Conservation (phyloP, 1,140 invertebrate species). For the Coptotermes formosanus region DNA sequence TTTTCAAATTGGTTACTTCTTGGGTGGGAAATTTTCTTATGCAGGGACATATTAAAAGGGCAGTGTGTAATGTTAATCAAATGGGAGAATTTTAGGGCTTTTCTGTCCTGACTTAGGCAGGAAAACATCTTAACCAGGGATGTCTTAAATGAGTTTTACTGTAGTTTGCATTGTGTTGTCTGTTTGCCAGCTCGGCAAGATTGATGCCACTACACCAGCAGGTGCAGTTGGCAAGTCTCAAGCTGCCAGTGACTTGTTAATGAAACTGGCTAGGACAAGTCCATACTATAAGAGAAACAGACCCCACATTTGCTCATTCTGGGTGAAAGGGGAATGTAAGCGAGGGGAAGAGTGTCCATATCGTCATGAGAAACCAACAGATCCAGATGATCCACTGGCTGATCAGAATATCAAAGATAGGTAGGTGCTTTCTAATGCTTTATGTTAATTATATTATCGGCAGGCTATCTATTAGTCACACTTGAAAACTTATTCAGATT, state of each 20-base stretch:
- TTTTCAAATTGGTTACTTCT: background rate
- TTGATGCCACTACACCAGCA: conserved; percentile 43
- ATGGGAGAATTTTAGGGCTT: too few relatives aligned
- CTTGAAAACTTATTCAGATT: too few relatives aligned
- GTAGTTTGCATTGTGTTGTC: conserved; percentile 16
- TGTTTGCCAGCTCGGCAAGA: conserved; percentile 44
- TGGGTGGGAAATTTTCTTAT: background rate
- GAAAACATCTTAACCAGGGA: too few relatives aligned
- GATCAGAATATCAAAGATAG: conserved; percentile 99
- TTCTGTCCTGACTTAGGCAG: too few relatives aligned
- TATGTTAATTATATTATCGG: too few relatives aligned
- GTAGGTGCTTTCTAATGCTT: conserved; percentile 38
- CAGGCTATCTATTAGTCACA: too few relatives aligned
- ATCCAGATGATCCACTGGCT: conserved; percentile 97
- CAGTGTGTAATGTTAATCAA: too few relatives aligned
- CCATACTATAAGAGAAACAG: conserved; percentile 99
- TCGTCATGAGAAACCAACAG: conserved; percentile 97
- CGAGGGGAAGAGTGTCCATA: conserved; percentile 99
- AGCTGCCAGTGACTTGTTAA: conserved; percentile 83
- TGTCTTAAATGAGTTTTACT: too few relatives aligned
- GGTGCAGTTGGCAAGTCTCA: conserved; percentile 68
- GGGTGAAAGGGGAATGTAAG: conserved; percentile 99
- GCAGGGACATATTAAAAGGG: too few relatives aligned
- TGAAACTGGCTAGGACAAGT: conserved; percentile 92
- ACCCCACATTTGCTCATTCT: conserved; percentile 99